Evolutionary conservation across 1,140 invertebrate genomes (phyloP).

Genomic region (Aphelenchoides besseyi): DNA sequence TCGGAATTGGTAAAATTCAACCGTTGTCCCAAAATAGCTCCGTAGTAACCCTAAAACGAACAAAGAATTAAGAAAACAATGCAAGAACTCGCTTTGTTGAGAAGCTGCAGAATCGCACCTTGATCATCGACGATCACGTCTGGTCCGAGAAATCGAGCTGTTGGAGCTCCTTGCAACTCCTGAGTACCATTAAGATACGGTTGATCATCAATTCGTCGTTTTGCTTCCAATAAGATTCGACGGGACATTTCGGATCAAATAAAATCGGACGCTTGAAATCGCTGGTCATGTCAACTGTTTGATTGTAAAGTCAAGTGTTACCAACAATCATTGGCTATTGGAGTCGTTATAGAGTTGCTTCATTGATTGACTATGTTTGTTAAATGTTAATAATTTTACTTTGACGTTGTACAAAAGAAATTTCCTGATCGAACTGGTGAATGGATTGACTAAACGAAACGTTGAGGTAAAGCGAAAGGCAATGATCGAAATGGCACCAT

Average conservation of each 20-base stretch:
- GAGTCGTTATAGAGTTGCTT: no score
- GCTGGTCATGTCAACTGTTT: background rate
- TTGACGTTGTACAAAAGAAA: background rate
- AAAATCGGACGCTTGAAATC: no score
- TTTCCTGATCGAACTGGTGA: no score
- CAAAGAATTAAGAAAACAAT: background rate
- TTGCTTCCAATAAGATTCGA: background rate
- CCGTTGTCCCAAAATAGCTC: background rate
- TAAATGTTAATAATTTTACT: background rate
- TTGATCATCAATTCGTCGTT: background rate
- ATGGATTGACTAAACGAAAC: background rate
- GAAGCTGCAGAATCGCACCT: background rate
- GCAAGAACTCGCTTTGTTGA: conserved; percentile 1
- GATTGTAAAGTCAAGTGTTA: background rate
- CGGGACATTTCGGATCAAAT: background rate
- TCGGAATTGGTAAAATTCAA: background rate
- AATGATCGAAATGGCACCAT: background rate
- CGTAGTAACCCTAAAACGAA: conserved; percentile 5
- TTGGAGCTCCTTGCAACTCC: background rate
- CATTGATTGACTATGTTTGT: background rate
- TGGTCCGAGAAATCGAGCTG: background rate
- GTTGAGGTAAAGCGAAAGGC: background rate
- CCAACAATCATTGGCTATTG: no score
- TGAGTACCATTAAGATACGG: background rate
- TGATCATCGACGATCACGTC: conserved; percentile 8